A percentile compares a stretch with the other conserved stretches of the same genome.
phyloP scores from a whole-genome alignment of 1,140 invertebrate genomes.

The Orchesella cincta region DNA sequence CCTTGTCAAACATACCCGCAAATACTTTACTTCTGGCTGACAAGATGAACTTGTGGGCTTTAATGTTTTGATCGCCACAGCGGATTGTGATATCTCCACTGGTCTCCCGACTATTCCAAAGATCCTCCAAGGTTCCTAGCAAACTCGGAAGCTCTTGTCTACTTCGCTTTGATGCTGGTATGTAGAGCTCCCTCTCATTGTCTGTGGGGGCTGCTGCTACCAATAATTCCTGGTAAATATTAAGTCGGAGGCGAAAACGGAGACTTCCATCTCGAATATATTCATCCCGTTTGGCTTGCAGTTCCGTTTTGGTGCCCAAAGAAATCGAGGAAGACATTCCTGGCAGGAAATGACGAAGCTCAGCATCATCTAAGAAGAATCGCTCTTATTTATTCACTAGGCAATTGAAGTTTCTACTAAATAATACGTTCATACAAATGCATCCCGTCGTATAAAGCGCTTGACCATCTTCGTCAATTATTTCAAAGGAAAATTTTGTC shows the following conservation, averaged over 20 bases:
- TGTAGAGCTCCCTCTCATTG: neutral
- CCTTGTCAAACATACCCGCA: neutral
- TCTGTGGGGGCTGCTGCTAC: neutral
- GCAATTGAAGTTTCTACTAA: too few species aligned
- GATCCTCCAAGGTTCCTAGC: neutral
- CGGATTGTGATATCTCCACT: constrained; percentile 5
- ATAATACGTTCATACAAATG: neutral
- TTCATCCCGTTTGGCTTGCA: neutral
- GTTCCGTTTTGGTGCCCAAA: neutral
- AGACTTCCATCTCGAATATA: neutral
- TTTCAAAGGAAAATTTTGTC: neutral
- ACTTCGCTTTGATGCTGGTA: neutral
- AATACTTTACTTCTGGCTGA: neutral
- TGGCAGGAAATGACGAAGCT: neutral
- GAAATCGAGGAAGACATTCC: neutral
- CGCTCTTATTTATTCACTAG: neutral
- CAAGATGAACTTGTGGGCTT: constrained; percentile 11
- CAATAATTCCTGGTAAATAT: constrained; percentile 4
- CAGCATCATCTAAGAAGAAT: neutral
- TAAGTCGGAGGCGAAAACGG: neutral
- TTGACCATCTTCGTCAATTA: neutral
- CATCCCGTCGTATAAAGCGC: neutral
- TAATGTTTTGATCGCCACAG: neutral
- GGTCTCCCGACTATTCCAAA: neutral
- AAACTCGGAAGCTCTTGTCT: neutral